Evolutionary conservation across 2,113 vertebrate species (phyloP).

Genomic region (Desmodus rotundus): DNA sequence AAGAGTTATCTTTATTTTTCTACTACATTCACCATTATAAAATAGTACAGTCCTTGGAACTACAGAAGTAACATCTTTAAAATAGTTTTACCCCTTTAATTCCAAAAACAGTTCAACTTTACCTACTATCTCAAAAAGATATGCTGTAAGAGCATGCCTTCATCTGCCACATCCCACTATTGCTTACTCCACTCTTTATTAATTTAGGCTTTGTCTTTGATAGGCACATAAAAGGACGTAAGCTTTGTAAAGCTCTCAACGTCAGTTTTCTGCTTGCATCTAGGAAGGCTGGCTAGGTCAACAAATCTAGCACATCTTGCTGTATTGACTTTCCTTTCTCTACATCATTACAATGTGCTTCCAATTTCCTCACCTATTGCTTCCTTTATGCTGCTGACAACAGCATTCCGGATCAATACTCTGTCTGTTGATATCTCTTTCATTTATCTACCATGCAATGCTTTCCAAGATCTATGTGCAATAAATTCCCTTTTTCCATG

Average conservation of each 20-base stretch:
- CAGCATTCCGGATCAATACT: neutral
- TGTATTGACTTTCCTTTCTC: neutral
- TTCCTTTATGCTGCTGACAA: neutral
- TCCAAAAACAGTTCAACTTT: neutral
- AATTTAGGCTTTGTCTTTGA: neutral
- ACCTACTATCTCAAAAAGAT: neutral
- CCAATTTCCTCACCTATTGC: neutral
- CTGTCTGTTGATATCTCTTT: neutral
- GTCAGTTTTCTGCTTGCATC: neutral
- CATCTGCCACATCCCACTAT: neutral
- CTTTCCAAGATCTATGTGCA: neutral
- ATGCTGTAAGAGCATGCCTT: neutral
- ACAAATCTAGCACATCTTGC: neutral
- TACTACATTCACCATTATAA: neutral
- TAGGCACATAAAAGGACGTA: neutral
- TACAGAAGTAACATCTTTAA: neutral
- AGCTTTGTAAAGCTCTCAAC: neutral
- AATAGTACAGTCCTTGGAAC: neutral
- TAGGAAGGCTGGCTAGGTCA: neutral
- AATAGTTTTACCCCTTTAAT: neutral
- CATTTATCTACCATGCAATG: neutral
- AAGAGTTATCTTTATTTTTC: neutral
- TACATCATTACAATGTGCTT: neutral
- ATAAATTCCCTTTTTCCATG: neutral
- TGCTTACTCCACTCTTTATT: neutral